Base-by-base conservation (phyloP, 2,797 vertebrate genomes). In the Hydrolagus colliei region DNA sequence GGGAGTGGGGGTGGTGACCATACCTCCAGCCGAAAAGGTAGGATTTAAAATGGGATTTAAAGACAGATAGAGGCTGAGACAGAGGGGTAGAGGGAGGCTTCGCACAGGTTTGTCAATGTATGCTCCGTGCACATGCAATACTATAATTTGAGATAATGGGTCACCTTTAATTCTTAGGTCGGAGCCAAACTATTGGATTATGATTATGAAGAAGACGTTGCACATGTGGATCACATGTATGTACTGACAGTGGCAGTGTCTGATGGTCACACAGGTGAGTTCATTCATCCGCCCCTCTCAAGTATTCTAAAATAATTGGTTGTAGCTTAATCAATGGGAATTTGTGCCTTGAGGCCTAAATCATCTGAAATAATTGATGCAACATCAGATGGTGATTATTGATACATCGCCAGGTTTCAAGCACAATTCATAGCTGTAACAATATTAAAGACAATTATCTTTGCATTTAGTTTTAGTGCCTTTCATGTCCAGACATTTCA, bases 191-290 rank as follows among this genome's bases (percentile, higher is more conserved):
- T 89, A 2, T 78, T 90, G 85, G 87, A 90, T 87, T 90, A 88
- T 35, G 88, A 91, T 27, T 27, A 27, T 78, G 63, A 90, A 87
- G 5, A 86, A 86, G 78, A 78, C 63, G 73, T 87, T 73, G 71
- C 7, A 87, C 86, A 88, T 87, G 88, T 32, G 86, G 89, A 87
- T 32, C 86, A 85, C 1, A 75, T 85, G 41, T n/a, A 85, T 32
- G 71, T 89, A 89, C 87, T 88, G 3, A 86, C 10, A 61, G n/a
- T 89, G 73, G 90, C 87, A 20, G 86, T 87, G n/a, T 87, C 86
- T 20, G 87, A 89, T 73, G 89, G 89, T 18, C 78, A 89, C 14
- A 89, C 84, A 89, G 89, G 88, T 92, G 86, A 87, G 87, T 61
- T 86, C 59, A 22, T 18, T 84, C 4, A 9, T 76, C 27, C 72